Evolutionary conservation across 2,797 vertebrate species (phyloP).

Genomic region (Adelosebastes latens): DNA sequence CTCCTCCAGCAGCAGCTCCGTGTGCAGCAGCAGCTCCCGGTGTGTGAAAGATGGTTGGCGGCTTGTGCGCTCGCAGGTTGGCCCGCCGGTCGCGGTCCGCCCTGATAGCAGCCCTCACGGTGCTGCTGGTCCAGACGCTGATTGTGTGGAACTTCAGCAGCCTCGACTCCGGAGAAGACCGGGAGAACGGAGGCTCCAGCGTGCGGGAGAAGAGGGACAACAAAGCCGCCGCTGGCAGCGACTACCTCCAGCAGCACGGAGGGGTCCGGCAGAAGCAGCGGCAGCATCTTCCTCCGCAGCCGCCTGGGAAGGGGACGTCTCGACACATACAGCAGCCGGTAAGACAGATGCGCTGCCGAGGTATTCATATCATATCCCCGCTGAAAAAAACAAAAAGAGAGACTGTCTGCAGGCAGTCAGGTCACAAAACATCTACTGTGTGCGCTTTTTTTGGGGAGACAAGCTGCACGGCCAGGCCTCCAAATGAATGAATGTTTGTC

Average conservation of each 20-base stretch:
- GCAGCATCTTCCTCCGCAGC: slow-evolving; percentile 70
- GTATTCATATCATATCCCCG: slow-evolving; percentile 11
- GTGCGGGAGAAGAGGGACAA: slow-evolving; percentile 83
- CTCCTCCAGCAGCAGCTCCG: slow-evolving; percentile 59
- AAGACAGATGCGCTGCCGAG: slow-evolving; percentile 55
- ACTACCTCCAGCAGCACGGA: slow-evolving; percentile 65
- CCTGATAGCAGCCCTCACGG: slow-evolving; percentile 89
- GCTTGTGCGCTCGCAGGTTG: slow-evolving; percentile 88
- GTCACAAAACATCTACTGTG: slow-evolving; percentile 52
- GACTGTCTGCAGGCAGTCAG: slow-evolving; percentile 35
- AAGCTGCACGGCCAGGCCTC: slow-evolving; percentile 52
- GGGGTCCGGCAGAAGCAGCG: slow-evolving; percentile 53
- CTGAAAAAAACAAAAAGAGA: background rate
- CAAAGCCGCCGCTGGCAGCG: slow-evolving; percentile 78
- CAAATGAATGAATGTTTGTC: slow-evolving; percentile 49
- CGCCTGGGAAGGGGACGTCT: slow-evolving; percentile 80
- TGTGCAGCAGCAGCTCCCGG: slow-evolving; percentile 43
- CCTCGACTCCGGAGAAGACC: slow-evolving; percentile 89
- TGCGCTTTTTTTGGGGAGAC: slow-evolving; percentile 18
- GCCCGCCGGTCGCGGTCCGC: slow-evolving; percentile 92
- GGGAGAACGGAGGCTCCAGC: slow-evolving; percentile 80
- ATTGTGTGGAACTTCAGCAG: slow-evolving; percentile 96
- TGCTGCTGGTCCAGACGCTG: slow-evolving; percentile 93
- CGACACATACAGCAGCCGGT: slow-evolving; percentile 84
- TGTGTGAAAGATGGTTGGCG: slow-evolving; percentile 81